Percentiles rank a stretch among this genome's conserved stretches.
Evolutionary conservation across 2,113 vertebrate genomes (phyloP).

Genomic region (Campylomormyrus tamandua): DNA sequence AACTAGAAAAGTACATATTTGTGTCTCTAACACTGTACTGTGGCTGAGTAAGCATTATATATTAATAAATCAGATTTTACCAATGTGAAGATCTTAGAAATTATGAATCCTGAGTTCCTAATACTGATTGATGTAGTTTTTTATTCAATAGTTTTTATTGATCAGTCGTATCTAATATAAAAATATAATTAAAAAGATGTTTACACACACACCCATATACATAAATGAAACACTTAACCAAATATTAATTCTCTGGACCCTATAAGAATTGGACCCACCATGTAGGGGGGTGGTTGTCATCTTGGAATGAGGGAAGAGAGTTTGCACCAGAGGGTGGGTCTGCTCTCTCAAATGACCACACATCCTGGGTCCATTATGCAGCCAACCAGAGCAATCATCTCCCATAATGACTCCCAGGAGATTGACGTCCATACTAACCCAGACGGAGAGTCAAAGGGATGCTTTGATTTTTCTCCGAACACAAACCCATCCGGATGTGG

Average conservation of each 20-base stretch:
- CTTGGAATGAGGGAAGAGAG: background rate
- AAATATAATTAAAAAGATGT: too few species aligned
- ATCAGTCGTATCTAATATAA: background rate
- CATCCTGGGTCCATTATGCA: background rate
- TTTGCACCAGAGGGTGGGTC: background rate
- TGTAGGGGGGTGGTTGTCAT: background rate
- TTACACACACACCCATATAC: background rate
- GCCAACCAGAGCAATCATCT: background rate
- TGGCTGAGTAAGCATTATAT: background rate
- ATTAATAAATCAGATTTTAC: background rate
- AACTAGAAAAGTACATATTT: background rate
- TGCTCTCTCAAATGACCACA: background rate
- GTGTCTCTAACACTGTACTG: background rate
- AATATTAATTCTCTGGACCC: background rate
- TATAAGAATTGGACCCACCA: background rate
- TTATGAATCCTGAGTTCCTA: background rate
- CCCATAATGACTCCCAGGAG: background rate
- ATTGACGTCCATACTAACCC: background rate
- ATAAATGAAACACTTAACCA: background rate
- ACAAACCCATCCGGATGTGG: background rate
- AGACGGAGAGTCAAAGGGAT: background rate
- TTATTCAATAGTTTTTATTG: background rate
- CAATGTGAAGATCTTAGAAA: background rate
- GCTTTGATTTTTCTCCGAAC: background rate
- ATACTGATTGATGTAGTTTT: background rate